These are phyloP conservation scores for Acrobasis consociella DNA, from an alignment of 2,888 invertebrate genomes.

Conservation along the genomic window DNA sequence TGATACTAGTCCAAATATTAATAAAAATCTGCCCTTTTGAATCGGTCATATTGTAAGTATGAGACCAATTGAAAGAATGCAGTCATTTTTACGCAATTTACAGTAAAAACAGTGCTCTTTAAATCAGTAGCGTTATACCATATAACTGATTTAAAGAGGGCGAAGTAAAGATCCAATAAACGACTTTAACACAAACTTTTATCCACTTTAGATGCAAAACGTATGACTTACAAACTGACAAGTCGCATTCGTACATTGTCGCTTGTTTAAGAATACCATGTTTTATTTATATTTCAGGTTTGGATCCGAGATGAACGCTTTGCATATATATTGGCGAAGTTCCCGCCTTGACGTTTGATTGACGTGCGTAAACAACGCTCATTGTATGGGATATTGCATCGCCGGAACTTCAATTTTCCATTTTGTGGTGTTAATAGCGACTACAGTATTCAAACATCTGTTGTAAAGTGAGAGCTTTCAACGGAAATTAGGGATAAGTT, in stretches of 20 bases:
- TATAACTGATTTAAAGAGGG: too few species aligned
- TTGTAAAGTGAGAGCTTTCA: too few species aligned
- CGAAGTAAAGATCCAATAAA: too few species aligned
- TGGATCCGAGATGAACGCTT: slow-evolving; percentile 34
- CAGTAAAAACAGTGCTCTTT: too few species aligned
- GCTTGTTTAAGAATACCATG: slow-evolving; percentile 26
- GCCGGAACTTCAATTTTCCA: slow-evolving; percentile 20
- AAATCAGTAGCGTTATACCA: too few species aligned
- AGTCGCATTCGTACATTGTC: slow-evolving; percentile 12
- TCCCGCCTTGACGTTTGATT: slow-evolving; percentile 37
- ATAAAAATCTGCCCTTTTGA: too few species aligned
- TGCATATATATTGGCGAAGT: slow-evolving; percentile 44
- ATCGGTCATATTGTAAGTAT: too few species aligned
- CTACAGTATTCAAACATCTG: background rate
- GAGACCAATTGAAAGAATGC: too few species aligned
- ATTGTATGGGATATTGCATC: slow-evolving; percentile 30
- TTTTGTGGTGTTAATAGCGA: slow-evolving; percentile 10
- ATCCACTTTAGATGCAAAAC: background rate
- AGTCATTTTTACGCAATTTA: too few species aligned
- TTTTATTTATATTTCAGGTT: slow-evolving; percentile 33
- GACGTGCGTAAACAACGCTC: slow-evolving; percentile 36
- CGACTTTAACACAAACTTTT: background rate
- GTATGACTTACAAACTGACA: background rate
- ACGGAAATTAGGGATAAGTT: too few species aligned
- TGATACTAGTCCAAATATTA: too few species aligned